Percentiles rank a stretch among this genome's conserved stretches.
phyloP scores from a whole-genome alignment of 2,113 vertebrate genomes.

The Himantopus leucocephalus region DNA sequence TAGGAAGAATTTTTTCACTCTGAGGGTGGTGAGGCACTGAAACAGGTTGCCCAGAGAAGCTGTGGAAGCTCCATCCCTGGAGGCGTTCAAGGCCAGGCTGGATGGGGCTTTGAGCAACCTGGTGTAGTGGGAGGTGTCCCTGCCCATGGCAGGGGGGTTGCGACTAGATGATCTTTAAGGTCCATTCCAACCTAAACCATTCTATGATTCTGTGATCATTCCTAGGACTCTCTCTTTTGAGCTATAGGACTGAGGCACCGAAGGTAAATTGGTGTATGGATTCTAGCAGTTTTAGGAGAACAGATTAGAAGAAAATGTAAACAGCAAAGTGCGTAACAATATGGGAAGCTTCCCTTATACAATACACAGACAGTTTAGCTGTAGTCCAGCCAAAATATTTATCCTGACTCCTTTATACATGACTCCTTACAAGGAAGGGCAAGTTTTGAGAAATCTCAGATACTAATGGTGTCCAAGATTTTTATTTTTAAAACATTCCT shows the following conservation, averaged over 20 bases:
- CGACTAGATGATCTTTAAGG: too few species aligned
- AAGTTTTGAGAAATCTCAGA: neutral
- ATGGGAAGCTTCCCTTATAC: neutral
- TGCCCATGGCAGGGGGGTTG: too few species aligned
- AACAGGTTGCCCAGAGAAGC: too few species aligned
- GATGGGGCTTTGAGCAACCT: too few species aligned
- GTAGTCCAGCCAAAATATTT: neutral
- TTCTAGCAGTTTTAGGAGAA: neutral
- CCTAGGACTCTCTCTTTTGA: neutral
- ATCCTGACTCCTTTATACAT: neutral
- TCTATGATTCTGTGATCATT: neutral
- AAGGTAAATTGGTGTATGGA: neutral
- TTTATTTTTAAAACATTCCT: neutral
- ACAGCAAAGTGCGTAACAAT: neutral
- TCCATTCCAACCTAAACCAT: too few species aligned
- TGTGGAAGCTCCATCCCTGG: too few species aligned
- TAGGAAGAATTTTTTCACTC: too few species aligned
- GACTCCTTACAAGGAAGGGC: neutral
- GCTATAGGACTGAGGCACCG: neutral
- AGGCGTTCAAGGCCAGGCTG: too few species aligned
- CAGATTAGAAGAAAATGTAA: neutral
- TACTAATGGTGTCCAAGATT: neutral
- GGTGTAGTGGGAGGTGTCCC: too few species aligned
- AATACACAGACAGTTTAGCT: neutral
- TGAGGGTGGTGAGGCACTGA: too few species aligned